phyloP scores from a whole-genome alignment of 2,888 invertebrate genomes.

The Tipula confusa region DNA sequence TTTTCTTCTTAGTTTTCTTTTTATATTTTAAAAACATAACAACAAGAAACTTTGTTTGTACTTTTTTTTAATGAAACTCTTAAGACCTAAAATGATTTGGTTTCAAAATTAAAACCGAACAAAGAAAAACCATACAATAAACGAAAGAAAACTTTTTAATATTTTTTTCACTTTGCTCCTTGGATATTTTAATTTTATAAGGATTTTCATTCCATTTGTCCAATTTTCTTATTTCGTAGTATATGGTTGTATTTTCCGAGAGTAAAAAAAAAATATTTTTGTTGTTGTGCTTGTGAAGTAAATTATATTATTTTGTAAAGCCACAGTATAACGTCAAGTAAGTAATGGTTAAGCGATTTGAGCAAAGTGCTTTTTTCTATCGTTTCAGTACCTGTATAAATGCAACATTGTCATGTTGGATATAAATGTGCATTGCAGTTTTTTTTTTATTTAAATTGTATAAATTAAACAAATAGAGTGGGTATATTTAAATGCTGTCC shows the following conservation, averaged over 20 bases:
- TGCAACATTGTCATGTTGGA: background rate
- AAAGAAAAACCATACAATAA: conserved; percentile 9
- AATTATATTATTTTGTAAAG: background rate
- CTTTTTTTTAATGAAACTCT: background rate
- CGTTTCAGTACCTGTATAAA: background rate
- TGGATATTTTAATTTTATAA: background rate
- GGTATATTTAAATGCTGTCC: no score
- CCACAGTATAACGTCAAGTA: background rate
- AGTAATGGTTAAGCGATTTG: background rate
- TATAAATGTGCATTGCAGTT: no score
- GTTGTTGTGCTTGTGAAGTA: background rate
- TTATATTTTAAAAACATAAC: background rate
- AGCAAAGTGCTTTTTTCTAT: background rate
- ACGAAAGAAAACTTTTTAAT: background rate
- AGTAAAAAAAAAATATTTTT: background rate
- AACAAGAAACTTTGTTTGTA: background rate
- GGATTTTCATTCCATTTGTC: conserved; percentile 12
- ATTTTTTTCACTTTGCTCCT: background rate
- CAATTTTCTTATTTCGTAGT: background rate
- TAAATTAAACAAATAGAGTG: no score
- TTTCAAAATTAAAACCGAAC: conserved; percentile 25
- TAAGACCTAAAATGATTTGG: conserved; percentile 25
- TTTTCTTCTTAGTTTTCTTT: background rate
- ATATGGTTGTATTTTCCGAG: background rate
- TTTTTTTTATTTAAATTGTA: no score